Percentiles rank a stretch among this genome's conserved stretches.
phyloP scores from a whole-genome alignment of 2,888 invertebrate species.

The Melieria picta region DNA sequence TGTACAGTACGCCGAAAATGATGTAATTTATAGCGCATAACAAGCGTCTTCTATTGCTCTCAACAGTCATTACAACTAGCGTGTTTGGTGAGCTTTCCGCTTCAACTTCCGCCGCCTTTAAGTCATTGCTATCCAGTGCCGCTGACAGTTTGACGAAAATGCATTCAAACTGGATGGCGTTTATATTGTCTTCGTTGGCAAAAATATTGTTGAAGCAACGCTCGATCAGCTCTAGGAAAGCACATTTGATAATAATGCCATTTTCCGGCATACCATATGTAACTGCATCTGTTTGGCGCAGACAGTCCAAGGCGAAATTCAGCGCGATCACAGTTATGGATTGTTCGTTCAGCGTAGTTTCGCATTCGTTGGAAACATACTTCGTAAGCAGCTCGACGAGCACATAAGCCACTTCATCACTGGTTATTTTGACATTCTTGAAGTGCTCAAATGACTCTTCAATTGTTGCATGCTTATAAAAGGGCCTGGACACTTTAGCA shows the following conservation, averaged over 20 bases:
- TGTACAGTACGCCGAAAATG: slow-evolving; percentile 60
- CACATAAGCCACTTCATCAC: slow-evolving; percentile 60
- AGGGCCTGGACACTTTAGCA: not conserved
- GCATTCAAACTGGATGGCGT: slow-evolving; percentile 52
- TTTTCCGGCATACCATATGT: slow-evolving; percentile 46
- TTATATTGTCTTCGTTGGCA: slow-evolving; percentile 50
- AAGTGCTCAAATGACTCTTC: slow-evolving; percentile 41
- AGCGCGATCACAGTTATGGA: slow-evolving; percentile 58
- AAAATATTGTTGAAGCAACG: slow-evolving; percentile 61
- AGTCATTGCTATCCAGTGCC: slow-evolving; percentile 40
- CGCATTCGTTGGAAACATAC: slow-evolving; percentile 57
- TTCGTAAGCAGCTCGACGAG: slow-evolving; percentile 59
- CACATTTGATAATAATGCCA: slow-evolving; percentile 56
- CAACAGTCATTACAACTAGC: not conserved
- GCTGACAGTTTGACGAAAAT: slow-evolving; percentile 52
- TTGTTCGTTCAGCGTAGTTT: slow-evolving; percentile 50
- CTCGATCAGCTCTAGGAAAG: slow-evolving; percentile 56
- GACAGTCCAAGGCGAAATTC: slow-evolving; percentile 59
- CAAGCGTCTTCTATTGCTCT: slow-evolving; percentile 39
- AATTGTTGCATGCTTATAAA: not conserved
- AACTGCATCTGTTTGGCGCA: slow-evolving; percentile 44
- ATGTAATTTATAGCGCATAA: slow-evolving; percentile 56
- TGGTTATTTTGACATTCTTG: slow-evolving; percentile 48
- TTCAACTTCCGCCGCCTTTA: not conserved
- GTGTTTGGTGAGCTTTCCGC: slow-evolving; percentile 9